These are phyloP conservation scores for Nomada lathburiana DNA, from an alignment of 2,888 invertebrate species.

Conservation along the genomic window DNA sequence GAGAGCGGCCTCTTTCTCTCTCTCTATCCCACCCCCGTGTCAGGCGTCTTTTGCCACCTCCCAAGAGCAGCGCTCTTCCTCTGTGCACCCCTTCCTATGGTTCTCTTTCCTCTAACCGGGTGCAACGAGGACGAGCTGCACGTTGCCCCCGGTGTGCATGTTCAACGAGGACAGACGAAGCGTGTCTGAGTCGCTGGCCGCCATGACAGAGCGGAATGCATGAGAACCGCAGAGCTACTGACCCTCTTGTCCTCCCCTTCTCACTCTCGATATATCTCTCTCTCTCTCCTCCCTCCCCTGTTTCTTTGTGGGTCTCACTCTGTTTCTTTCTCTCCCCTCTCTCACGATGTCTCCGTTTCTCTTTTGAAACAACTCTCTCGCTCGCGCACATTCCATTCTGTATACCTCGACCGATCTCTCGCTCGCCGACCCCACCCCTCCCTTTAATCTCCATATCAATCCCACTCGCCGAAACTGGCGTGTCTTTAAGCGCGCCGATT, in stretches of 20 bases:
- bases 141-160: conserved; percentile 74
- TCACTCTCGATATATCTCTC: conserved; percentile 40
- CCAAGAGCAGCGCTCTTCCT: conserved; percentile 17
- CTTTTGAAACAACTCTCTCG: conserved; percentile 16
- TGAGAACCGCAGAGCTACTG: conserved; percentile 83
- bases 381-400: conserved; percentile 34
- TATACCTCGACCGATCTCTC: conserved; percentile 51
- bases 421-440: conserved; percentile 49
- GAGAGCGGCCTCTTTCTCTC: conserved; percentile 66
- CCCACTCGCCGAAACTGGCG: conserved; percentile 70
- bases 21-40: conserved; percentile 44
- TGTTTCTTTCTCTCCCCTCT: background rate
- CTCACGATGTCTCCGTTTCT: conserved; percentile 18
- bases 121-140: conserved; percentile 64
- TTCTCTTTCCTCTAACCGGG: conserved; percentile 34
- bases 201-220: conserved; percentile 83
- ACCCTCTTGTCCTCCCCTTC: conserved; percentile 73
- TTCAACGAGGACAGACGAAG: conserved; percentile 70
- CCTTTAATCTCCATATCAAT: conserved; percentile 77
- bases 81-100: conserved; percentile 44
- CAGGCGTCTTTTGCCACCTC: conserved; percentile 54
- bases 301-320: conserved; percentile 14
- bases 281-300: conserved; percentile 38
- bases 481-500: conserved; percentile 66
- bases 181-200: conserved; percentile 77